Evolutionary conservation across 1,140 invertebrate genomes (phyloP), one percentile per base, ranked within the genome.

Genomic region (Ganaspis sp.): DNA sequence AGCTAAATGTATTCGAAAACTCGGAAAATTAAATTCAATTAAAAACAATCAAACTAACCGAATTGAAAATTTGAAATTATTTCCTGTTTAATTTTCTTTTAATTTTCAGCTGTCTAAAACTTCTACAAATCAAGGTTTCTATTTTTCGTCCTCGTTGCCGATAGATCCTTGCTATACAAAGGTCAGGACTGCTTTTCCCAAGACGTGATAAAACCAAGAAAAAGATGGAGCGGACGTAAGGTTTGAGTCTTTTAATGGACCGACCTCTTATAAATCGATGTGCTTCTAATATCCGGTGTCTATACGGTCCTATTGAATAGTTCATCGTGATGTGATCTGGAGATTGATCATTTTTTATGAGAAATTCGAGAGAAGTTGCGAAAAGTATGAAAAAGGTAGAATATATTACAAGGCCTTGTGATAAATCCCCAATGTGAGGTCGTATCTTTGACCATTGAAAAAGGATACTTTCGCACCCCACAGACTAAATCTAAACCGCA

Each of bases 391-490:
- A 64, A 29, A 64, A 64, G 23, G 23, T 64, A 4, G 54, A 64
- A 64, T 64, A 64, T 64, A 64, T 64, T 64, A 64, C 54, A 64
- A 64, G 11, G 54, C 21, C 54, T 64, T 64, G 11, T 64, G 54
- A 64, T 64, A 23, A 64, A 64, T 64, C 26, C 54, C 54, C 21
- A 64, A 26, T 15, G 0, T 64, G 9, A 4, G 54, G 54, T 64
- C 54, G 54, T 29, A 64, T 29, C 23, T 64, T 64, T 64, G 54
- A 64, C 54, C 54, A 64, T 64, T 15, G 21, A 29, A 64, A 45
- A 64, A 29, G 21, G 11, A 64, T 64, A 64, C 9, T 15, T 29
- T 29, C 54, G 21, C 54, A 64, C 54, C 1, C n/a, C 21, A 0
- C 17, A 64, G 54, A 64, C 54, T 64, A 64, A 64, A 64, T 64